Conservation (phyloP, 2,113 vertebrate genomes). For the Barnardius zonarius region DNA sequence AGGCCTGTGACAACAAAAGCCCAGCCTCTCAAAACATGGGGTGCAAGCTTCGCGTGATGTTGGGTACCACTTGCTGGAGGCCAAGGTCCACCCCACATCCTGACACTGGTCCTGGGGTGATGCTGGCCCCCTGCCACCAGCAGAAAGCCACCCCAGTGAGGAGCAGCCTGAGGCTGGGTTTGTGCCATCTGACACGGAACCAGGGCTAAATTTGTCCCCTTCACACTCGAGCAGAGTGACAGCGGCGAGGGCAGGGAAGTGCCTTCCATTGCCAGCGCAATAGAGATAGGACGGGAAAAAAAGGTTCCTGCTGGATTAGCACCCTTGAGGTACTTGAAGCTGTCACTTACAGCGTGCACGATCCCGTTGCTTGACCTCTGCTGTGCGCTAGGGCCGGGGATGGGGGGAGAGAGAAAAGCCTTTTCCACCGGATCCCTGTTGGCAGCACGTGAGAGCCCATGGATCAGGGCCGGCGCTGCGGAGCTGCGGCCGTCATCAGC, state of each 20-base stretch:
- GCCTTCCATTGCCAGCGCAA: neutral
- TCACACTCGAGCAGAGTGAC: neutral
- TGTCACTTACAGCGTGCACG: neutral
- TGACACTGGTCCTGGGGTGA: neutral
- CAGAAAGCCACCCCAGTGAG: neutral
- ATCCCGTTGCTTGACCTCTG: neutral
- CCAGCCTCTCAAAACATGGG: fast-evolving
- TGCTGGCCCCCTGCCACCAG: neutral
- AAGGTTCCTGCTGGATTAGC: neutral
- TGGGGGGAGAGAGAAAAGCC: neutral
- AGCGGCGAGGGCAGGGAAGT: neutral
- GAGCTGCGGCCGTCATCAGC: neutral
- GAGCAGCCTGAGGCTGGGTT: neutral
- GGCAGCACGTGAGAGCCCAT: neutral
- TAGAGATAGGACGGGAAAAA: neutral
- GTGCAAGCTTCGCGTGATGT: fast-evolving
- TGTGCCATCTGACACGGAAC: neutral
- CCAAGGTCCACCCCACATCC: neutral
- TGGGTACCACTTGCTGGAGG: neutral
- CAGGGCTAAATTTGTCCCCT: neutral
- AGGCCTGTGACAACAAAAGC: neutral
- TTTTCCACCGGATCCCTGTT: neutral
- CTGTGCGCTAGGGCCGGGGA: neutral
- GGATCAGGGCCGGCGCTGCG: neutral
- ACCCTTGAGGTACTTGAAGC: conserved; percentile 23